Evolutionary conservation across 64 coral and sea anemone species (phyloP), one percentile per base, ranked within the genome.

Genomic region (Orbicella faveolata): DNA sequence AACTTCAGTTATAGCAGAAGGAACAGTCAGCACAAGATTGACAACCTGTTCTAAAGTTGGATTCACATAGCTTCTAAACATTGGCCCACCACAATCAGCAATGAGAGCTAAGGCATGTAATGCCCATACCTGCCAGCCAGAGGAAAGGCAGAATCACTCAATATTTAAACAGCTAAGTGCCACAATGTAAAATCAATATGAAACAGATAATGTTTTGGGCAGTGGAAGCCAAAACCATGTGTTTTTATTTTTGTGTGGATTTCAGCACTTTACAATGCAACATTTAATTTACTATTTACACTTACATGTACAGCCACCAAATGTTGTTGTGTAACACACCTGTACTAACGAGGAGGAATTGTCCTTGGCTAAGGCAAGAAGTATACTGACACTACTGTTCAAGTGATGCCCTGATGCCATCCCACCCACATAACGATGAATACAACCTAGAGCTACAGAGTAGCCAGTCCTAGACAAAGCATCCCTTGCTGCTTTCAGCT

Each of bases 361-460:
- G 77, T 99, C 97, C 79, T 99, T 94, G 55, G 97, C 89, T 30
- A 99, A 92, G 18, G 97, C 97, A 2, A 99, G 79, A 18, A 99
- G 68, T 73, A 99, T 99, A 57, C 97, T 99, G 19, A 99, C 97
- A 82, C 97, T 99, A 30, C 92, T 99, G 74, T 99, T 95, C 0
- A 95, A 84, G 55, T 99, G 97, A 79, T 99, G 94, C 0, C 97
- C 97, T 67, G 97, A 91, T 21, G 94, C 97, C 97, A 99, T 99
- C 52, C 97, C 97, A 54, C 97, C 97, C 67, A 99, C 97, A 87
- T 99, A 99, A 35, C 97, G 91, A 85, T 99, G 97, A 16, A 99
- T 91, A 59, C 97, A 99, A 1, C 97, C 97, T 15, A 99, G 86
- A 15, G 97, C 97, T 52, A 99, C 89, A 48, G 97, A 99, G 35